Evolutionary conservation across 2,113 vertebrate genomes (phyloP).

Genomic region (Boleophthalmus pectinirostris): DNA sequence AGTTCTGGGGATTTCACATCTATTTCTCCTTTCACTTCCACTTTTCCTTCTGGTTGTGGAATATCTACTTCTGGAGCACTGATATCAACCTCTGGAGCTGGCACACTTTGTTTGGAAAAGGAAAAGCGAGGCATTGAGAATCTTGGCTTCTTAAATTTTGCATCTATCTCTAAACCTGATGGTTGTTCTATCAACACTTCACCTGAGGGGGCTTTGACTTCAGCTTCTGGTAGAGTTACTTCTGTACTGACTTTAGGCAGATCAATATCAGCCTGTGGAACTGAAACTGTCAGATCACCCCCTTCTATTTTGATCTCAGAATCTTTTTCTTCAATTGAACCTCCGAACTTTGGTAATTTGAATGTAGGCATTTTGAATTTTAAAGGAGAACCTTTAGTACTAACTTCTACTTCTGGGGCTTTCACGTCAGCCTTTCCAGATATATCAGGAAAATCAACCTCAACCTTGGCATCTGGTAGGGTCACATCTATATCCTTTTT

Average conservation of each 20-base stretch:
- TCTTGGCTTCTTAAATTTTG: slow-evolving; percentile 48
- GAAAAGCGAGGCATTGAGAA: slow-evolving; percentile 66
- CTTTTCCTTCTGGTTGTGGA: slow-evolving; percentile 35
- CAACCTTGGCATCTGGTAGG: slow-evolving; percentile 34
- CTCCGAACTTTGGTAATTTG: slow-evolving; percentile 56
- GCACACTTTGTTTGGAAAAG: slow-evolving; percentile 60
- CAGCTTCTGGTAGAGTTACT: slow-evolving; percentile 4
- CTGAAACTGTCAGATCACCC: slow-evolving; percentile 23
- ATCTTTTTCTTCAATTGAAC: slow-evolving; percentile 17
- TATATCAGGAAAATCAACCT: slow-evolving; percentile 10
- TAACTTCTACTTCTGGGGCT: slow-evolving; percentile 1
- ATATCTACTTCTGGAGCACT: slow-evolving; percentile 43
- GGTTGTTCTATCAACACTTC: slow-evolving; percentile 30
- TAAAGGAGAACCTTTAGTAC: slow-evolving; percentile 17
- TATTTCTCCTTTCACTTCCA: slow-evolving; percentile 22
- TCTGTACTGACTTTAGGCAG: slow-evolving; percentile 10
- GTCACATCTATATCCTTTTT: slow-evolving; percentile 15
- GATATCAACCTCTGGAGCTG: slow-evolving; percentile 28
- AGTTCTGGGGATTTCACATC: not conserved
- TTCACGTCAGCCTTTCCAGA: not conserved
- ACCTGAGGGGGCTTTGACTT: slow-evolving; percentile 3
- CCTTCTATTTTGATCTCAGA: slow-evolving; percentile 20
- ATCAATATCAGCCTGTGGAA: slow-evolving; percentile 19
- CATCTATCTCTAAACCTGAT: slow-evolving; percentile 34
- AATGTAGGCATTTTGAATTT: slow-evolving; percentile 56